Evolutionary conservation across 2,113 vertebrate genomes (phyloP).

Genomic region (Furnarius figulus): DNA sequence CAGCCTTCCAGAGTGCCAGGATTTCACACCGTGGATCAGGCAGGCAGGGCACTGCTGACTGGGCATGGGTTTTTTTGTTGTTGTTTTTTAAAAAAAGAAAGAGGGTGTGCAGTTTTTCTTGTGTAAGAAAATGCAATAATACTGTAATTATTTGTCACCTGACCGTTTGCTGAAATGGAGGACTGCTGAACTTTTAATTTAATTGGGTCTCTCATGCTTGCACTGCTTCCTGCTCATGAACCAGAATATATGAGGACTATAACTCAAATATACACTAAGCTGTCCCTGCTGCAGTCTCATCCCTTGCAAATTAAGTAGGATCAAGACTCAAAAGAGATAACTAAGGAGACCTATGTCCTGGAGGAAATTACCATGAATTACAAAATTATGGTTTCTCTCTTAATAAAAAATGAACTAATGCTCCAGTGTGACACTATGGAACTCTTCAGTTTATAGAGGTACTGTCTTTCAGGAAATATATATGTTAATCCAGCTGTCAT

Average conservation of each 20-base stretch:
- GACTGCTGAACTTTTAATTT: constrained; percentile 18
- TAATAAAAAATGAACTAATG: constrained; percentile 43
- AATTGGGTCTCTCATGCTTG: neutral
- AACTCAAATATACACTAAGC: constrained; percentile 5
- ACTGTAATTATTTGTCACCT: neutral
- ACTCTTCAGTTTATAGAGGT: constrained; percentile 18
- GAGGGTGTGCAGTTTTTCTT: neutral
- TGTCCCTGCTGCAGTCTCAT: neutral
- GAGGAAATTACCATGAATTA: constrained; percentile 52
- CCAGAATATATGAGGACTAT: constrained; percentile 4
- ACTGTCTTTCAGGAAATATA: constrained; percentile 52
- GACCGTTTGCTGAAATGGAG: neutral
- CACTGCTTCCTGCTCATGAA: neutral
- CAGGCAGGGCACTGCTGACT: neutral
- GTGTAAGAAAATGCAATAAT: neutral
- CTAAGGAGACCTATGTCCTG: constrained; percentile 47
- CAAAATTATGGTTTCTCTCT: constrained; percentile 44
- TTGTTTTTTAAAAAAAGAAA: neutral
- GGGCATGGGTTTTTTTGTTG: neutral
- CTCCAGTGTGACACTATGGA: constrained; percentile 16
- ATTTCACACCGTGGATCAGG: neutral
- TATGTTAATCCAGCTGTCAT: constrained; percentile 62
- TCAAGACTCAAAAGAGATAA: constrained; percentile 38
- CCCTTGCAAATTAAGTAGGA: constrained; percentile 39
- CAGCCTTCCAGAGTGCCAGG: constrained; percentile 7